These are phyloP conservation scores for Amphiprion clarkii DNA, from an alignment of 2,797 vertebrate genomes.

Conservation along the genomic window DNA sequence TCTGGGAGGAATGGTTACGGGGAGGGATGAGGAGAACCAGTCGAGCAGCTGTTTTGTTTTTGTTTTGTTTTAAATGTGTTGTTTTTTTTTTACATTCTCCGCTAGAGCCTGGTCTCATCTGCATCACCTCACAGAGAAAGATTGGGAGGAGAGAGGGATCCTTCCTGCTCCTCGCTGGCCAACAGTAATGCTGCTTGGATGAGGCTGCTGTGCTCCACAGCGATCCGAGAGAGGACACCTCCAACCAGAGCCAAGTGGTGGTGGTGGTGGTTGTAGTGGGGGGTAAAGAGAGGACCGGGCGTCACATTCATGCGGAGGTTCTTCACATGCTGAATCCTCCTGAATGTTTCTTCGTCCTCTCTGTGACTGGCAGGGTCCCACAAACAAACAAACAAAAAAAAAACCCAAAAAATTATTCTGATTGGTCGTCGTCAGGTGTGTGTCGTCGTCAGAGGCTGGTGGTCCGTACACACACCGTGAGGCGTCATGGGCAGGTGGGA, in stretches of 20 bases:
- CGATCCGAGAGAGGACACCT: conserved; percentile 8
- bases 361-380: conserved; percentile 50
- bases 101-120: conserved; percentile 24
- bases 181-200: neutral
- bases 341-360: conserved; percentile 30
- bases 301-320: conserved; percentile 66
- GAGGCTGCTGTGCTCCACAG: neutral
- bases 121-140: neutral
- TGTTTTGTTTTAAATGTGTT: neutral
- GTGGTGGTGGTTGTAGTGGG: too few relatives aligned
- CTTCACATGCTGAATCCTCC: conserved; percentile 59
- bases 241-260: neutral
- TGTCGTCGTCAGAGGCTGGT: conserved; percentile 27
- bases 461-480: conserved; percentile 44
- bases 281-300: neutral
- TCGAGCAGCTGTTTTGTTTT: conserved; percentile 32
- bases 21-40: conserved; percentile 14
- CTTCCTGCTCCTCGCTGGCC: too few relatives aligned
- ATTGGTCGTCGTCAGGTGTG: conserved; percentile 51
- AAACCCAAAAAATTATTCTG: conserved; percentile 7
- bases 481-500: conserved; percentile 11
- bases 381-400: conserved; percentile 5
- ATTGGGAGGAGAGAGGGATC: neutral
- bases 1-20: conserved; percentile 5
- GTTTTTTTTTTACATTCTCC: conserved; percentile 20